Base-by-base conservation (phyloP, 2,113 vertebrate genomes). In the Meriones unguiculatus region DNA sequence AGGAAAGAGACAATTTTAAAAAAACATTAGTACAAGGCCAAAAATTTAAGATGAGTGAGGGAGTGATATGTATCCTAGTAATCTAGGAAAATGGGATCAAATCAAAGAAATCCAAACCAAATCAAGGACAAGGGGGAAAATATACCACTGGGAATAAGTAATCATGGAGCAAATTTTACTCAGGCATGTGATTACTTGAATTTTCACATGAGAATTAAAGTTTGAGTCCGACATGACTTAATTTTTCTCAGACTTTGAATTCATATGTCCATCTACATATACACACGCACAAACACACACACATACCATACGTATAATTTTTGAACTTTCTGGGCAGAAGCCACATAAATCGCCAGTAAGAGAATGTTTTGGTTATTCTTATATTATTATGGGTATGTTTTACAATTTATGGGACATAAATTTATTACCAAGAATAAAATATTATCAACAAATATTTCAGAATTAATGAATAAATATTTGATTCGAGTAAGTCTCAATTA, bases 41-140 rank as follows among this genome's bases (percentile, higher is more conserved):
- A 72, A 30, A 67, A 13, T 22, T 90, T 91, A 70, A 70, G 69
- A 92, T 92, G 41, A 91, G 90, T 88, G 57, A 69, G 18, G 22
- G 5, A 25, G 25, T 22, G 35, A 32, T 90, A 67, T 67, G 5
- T 69, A 87, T 24, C 30, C 1, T 67, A 62, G 46, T 87, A 87
- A 95, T 69, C 87, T 35, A 17, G 32, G 30, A 14, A 93, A 95
- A 78, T 7, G 62, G 28, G 50, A 35, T 54, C 5, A 90, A 89
- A 65, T 41, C 24, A 30, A n/a, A 78, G 15, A 2, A 52, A 52
- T 15, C 0, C 52, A 13, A 91, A 2, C 67, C 15, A 95, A 84
- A 8, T 41, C 32, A 82, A 75, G 12, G 46, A 70, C 69, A 91
- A 86, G 67, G 75, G 15, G 80, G 13, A 5, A 69, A 76, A 73